phyloP scores from a whole-genome alignment of 2,113 vertebrate genomes.

The Lagopus leucura region DNA sequence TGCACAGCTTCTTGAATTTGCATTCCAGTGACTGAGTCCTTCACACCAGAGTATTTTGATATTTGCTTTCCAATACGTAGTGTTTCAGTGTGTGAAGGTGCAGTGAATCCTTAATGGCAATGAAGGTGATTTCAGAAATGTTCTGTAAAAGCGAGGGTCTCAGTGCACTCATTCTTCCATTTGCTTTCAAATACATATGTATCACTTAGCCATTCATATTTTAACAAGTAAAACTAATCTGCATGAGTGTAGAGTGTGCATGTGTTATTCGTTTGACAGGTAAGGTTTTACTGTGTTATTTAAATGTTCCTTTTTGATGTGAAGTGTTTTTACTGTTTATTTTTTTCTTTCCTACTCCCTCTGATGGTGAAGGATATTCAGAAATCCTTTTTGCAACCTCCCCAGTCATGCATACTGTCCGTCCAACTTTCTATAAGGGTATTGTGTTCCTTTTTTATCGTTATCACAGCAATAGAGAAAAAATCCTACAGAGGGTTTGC shows the following conservation, averaged over 20 bases:
- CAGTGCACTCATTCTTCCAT: background rate
- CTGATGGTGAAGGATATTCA: slow-evolving; percentile 82
- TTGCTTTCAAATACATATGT: background rate
- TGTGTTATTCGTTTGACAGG: slow-evolving; percentile 52
- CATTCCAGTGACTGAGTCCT: background rate
- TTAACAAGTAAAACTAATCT: slow-evolving; percentile 12
- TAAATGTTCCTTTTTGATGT: slow-evolving; percentile 42
- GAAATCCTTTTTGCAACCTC: slow-evolving; percentile 81
- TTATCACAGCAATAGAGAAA: slow-evolving; percentile 23
- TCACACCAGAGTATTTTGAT: background rate
- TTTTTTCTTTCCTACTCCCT: slow-evolving; percentile 73
- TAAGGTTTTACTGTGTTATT: slow-evolving; percentile 55
- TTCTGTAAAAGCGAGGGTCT: background rate
- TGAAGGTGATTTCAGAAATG: background rate
- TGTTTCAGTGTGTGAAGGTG: background rate
- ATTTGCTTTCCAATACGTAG: background rate
- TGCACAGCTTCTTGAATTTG: background rate
- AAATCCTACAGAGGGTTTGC: background rate
- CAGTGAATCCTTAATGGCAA: background rate
- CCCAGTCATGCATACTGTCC: slow-evolving; percentile 79
- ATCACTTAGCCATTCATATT: background rate
- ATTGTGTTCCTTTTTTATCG: slow-evolving; percentile 75
- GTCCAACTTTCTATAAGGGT: slow-evolving; percentile 79
- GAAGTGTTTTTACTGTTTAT: slow-evolving; percentile 66
- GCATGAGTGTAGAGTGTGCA: slow-evolving; percentile 62